Conservation (phyloP, 2,113 vertebrate species). For the Mobula hypostoma region DNA sequence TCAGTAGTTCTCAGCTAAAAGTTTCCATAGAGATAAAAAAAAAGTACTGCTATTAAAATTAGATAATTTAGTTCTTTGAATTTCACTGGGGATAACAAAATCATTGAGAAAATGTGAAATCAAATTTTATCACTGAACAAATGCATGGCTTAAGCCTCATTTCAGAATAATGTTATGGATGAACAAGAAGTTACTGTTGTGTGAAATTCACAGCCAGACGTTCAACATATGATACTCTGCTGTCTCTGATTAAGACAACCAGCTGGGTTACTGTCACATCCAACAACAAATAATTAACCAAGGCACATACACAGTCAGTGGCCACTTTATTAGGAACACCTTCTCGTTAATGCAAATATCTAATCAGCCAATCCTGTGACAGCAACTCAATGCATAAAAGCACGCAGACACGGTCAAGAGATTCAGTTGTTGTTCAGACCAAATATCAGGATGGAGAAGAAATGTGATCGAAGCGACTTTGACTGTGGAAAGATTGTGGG, state of each 20-base stretch:
- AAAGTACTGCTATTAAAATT: not conserved
- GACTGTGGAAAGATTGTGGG: too few relatives aligned
- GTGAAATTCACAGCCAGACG: not conserved
- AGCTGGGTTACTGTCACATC: not conserved
- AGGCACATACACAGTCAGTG: not conserved
- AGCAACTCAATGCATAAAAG: too few relatives aligned
- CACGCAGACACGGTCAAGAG: too few relatives aligned
- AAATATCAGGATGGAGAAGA: too few relatives aligned
- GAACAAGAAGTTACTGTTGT: not conserved
- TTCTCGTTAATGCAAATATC: too few relatives aligned
- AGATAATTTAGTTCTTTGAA: not conserved
- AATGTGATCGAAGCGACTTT: too few relatives aligned
- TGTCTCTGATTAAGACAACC: not conserved
- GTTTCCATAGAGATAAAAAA: not conserved
- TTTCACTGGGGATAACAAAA: not conserved
- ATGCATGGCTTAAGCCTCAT: not conserved
- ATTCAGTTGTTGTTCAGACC: too few relatives aligned
- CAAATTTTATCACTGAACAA: not conserved
- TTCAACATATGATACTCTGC: not conserved
- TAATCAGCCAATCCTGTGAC: too few relatives aligned
- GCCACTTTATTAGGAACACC: too few relatives aligned
- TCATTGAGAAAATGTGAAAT: not conserved
- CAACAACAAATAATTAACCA: not conserved
- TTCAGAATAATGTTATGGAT: not conserved
- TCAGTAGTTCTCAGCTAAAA: not conserved